A percentile compares a stretch with the other conserved stretches of the same genome.
These are phyloP conservation scores for Notechis scutatus DNA, from an alignment of 2,113 vertebrate genomes.

Conservation along the genomic window DNA sequence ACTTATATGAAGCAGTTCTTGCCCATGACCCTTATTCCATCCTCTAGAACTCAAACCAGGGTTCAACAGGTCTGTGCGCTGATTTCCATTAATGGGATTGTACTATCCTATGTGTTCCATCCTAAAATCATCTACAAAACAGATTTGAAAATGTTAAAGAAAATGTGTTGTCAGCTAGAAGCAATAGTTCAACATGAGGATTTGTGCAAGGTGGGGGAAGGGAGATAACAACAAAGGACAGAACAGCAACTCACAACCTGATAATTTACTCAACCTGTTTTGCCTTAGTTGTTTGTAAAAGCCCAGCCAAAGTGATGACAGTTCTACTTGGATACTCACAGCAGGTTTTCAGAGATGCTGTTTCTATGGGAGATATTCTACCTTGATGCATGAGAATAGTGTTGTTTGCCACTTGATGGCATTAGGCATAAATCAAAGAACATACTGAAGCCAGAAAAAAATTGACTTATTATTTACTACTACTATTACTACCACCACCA, in stretches of 20 bases:
- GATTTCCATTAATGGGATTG: neutral
- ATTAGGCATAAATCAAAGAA: neutral
- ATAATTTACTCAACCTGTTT: neutral
- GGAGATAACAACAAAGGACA: neutral
- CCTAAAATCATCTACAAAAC: neutral
- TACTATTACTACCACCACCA: neutral
- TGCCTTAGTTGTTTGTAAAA: neutral
- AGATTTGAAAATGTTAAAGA: neutral
- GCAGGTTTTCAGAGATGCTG: neutral
- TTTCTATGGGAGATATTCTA: neutral
- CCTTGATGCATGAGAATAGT: neutral
- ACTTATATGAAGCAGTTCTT: neutral
- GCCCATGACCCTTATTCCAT: neutral
- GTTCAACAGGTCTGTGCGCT: neutral
- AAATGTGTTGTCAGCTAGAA: neutral
- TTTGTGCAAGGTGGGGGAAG: neutral
- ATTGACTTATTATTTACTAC: neutral
- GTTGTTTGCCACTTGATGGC: conserved; percentile 11
- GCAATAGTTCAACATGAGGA: neutral
- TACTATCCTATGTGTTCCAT: neutral
- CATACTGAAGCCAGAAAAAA: neutral
- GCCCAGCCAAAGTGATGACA: neutral
- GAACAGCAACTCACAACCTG: neutral
- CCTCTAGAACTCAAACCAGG: neutral
- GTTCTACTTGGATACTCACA: neutral